Conservation (phyloP, 2,113 vertebrate species). For the Notechis scutatus region DNA sequence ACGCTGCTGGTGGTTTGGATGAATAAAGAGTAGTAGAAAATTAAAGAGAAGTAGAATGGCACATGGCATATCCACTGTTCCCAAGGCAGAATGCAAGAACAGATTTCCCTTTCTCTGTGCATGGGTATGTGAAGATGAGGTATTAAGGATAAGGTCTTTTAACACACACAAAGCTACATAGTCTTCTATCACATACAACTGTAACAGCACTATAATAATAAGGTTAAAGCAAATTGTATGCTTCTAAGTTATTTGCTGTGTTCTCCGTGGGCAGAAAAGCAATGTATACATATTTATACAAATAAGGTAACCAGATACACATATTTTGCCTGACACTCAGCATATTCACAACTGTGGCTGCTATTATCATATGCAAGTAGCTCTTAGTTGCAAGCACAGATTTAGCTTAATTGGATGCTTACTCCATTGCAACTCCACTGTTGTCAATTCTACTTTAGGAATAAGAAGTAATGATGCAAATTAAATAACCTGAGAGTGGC, state of each 20-base stretch:
- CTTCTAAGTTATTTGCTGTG: neutral
- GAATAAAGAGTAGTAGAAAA: neutral
- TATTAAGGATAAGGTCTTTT: neutral
- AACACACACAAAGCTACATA: neutral
- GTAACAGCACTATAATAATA: neutral
- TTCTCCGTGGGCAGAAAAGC: too few species aligned
- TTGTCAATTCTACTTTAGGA: neutral
- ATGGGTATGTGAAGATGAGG: neutral
- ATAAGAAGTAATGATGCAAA: neutral
- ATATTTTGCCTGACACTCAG: neutral
- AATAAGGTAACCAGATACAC: neutral
- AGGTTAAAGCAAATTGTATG: neutral
- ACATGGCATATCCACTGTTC: neutral
- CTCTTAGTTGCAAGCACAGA: neutral
- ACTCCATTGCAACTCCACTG: neutral
- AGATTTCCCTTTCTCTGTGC: neutral
- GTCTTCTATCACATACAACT: neutral
- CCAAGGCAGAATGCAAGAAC: neutral
- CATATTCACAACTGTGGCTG: neutral
- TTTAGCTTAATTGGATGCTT: neutral
- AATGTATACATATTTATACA: neutral
- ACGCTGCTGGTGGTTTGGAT: neutral
- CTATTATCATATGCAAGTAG: neutral
- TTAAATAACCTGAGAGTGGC: constrained; percentile 5
- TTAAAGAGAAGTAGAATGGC: neutral